phyloP scores from a whole-genome alignment of 2,888 invertebrate species.

The Lordiphosa fenestrarum region DNA sequence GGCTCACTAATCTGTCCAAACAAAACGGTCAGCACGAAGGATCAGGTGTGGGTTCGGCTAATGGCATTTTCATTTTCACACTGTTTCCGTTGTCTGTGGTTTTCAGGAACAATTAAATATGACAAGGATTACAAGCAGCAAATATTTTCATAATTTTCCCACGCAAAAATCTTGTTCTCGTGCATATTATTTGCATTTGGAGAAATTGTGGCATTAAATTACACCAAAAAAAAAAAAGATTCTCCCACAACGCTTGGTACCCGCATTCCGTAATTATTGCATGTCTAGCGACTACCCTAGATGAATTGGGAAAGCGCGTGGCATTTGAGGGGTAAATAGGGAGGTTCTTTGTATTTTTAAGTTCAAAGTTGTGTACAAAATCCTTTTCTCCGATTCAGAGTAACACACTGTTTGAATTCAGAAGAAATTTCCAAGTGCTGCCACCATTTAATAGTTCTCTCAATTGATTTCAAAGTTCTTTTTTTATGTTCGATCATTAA shows the following conservation, averaged over 20 bases:
- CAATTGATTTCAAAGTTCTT: neutral
- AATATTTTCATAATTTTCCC: conserved; percentile 51
- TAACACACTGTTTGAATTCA: too few species aligned
- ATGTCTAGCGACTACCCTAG: neutral
- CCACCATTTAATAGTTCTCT: neutral
- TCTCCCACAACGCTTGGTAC: conserved; percentile 51
- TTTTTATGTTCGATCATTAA: conserved; percentile 2
- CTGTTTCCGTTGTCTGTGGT: conserved; percentile 22
- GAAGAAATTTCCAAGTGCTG: too few species aligned
- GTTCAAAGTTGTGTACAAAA: too few species aligned
- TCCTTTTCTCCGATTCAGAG: too few species aligned
- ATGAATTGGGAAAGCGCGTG: too few species aligned
- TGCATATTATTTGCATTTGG: conserved; percentile 48
- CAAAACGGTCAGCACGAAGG: conserved; percentile 18
- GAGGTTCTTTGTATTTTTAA: too few species aligned
- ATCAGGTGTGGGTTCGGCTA: conserved; percentile 32
- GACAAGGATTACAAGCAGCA: conserved; percentile 28
- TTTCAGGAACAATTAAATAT: neutral
- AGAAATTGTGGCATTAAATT: conserved; percentile 61
- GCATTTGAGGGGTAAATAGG: too few species aligned
- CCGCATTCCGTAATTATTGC: conserved; percentile 21
- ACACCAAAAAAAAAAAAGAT: conserved; percentile 35
- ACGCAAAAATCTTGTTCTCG: conserved; percentile 42
- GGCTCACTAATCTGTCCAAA: conserved; percentile 42
- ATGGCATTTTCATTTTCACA: conserved; percentile 35